A percentile compares a stretch with the other conserved stretches of the same genome.
phyloP scores from a whole-genome alignment of 2,113 vertebrate genomes.

The Sceloporus undulatus region DNA sequence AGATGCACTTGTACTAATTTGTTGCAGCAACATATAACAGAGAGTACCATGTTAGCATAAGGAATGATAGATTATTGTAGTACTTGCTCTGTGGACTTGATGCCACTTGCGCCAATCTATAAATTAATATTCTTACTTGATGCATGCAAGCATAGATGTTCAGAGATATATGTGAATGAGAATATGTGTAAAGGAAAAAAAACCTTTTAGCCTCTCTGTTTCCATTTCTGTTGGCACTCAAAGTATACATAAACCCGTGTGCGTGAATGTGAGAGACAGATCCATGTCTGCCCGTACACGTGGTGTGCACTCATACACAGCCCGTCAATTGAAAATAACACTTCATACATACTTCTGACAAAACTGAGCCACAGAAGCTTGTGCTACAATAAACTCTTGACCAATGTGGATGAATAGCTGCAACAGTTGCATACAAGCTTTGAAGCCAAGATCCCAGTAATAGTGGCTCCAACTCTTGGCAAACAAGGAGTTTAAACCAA shows the following conservation, averaged over 20 bases:
- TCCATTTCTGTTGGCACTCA: background rate
- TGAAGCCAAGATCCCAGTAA: background rate
- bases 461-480: background rate
- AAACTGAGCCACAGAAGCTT: too few relatives aligned
- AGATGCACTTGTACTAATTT: background rate
- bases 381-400: background rate
- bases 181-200: too few relatives aligned
- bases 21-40: background rate
- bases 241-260: background rate
- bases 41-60: background rate
- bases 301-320: background rate
- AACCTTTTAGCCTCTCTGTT: background rate
- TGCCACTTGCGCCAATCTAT: background rate
- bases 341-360: background rate
- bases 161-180: background rate
- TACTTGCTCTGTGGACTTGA: background rate
- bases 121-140: background rate
- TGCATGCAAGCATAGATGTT: background rate
- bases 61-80: background rate
- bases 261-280: too few relatives aligned
- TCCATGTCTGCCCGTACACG: too few relatives aligned
- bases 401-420: background rate
- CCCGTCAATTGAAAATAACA: background rate
- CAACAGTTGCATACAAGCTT: too few relatives aligned
- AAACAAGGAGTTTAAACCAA: background rate